Base-by-base conservation (phyloP, 2,113 vertebrate genomes). In the Malurus melanocephalus region DNA sequence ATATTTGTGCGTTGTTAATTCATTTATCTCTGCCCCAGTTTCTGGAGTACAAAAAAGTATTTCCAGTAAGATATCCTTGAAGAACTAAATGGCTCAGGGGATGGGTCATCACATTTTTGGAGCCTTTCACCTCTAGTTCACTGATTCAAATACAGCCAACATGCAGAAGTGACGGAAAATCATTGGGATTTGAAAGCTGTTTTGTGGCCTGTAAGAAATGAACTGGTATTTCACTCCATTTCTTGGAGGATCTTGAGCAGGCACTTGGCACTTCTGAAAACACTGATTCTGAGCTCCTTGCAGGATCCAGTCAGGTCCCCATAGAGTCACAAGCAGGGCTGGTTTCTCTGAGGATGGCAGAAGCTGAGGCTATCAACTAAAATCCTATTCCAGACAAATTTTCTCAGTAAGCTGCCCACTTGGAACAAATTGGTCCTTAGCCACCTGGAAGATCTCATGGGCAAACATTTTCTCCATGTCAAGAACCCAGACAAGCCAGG, bases 81-180 rank as follows among this genome's bases (percentile, higher is more conserved):
- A 86, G 55, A 62, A 73, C 66, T 89, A 80, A 88, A 68, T 43
- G 59, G 93, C 80, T 81, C 43, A 5, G n/a, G 17, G 43, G 62
- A 61, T 42, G 16, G 27, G 55, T 88, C 87, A 93, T 91, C 77
- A 79, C 69, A 56, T 91, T 93, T 93, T 84, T 83, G 74, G 83
- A 91, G 74, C 51, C 88, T 93, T 94, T 94, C 93, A 91, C 94
- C 83, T 91, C 64, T 64, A 90, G 64, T 92, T 92, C 83, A 76
- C 69, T 48, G 83, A 86, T 81, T 94, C 77, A 91, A 76, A 86
- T 35, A 90, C 59, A 93, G 33, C 27, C 80, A 88, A 93, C 62
- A 57, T 32, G 48, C 67, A 92, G 51, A 7, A 80, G 77, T 74
- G 95, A 93, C 0, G 48, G 90, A 93, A 96, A 96, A 94, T 95